Conservation (phyloP, 2,113 vertebrate species). For the Amblyornis subalaris region DNA sequence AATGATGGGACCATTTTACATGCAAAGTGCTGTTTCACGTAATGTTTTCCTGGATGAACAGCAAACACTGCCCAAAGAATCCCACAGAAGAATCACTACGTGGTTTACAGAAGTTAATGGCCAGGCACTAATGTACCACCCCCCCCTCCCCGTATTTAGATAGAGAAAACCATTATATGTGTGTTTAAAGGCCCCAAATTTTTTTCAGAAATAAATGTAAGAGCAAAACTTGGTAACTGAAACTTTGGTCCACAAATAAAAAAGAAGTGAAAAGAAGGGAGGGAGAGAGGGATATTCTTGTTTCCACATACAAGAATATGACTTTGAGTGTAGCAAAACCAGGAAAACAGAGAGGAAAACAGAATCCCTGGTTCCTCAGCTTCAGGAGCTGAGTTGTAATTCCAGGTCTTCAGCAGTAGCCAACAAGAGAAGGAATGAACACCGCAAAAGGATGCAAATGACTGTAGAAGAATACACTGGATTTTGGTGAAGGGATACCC, state of each 20-base stretch:
- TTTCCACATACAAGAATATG: not conserved
- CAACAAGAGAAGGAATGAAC: not conserved
- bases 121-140: not conserved
- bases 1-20: not conserved
- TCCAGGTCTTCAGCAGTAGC: not conserved
- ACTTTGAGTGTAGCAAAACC: not conserved
- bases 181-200: not conserved
- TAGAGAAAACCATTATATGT: not conserved
- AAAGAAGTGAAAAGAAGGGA: not conserved
- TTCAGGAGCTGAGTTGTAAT: not conserved
- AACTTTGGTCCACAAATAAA: not conserved
- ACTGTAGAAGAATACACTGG: not conserved
- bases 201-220: not conserved
- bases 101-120: conserved; percentile 27
- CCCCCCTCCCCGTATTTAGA: not conserved
- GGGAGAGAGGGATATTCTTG: not conserved
- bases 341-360: not conserved
- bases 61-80: not conserved
- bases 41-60: not conserved
- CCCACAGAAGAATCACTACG: not conserved
- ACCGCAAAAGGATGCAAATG: not conserved
- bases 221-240: not conserved
- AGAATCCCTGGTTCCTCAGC: not conserved
- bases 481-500: not conserved
- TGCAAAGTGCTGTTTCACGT: not conserved